Conservation (phyloP, 2,113 vertebrate genomes). For the Neogobius melanostomus region DNA sequence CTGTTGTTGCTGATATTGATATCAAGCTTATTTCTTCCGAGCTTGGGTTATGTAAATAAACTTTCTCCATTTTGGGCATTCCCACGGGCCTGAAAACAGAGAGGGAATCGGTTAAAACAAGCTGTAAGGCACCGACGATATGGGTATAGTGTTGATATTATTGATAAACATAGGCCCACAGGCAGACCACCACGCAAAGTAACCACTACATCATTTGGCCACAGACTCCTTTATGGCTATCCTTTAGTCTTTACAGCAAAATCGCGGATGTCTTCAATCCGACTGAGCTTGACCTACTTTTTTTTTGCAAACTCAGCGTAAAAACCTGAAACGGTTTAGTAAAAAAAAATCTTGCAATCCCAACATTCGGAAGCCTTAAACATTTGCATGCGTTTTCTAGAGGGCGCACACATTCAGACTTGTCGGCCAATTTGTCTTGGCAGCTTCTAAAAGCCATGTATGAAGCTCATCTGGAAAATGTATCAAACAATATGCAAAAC, state of each 20-base stretch:
- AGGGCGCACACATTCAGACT: too few relatives aligned
- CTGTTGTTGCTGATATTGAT: slow-evolving; percentile 99
- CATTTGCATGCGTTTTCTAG: too few relatives aligned
- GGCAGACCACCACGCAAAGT: background rate
- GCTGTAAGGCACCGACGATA: background rate
- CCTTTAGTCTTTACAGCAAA: too few relatives aligned
- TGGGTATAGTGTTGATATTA: background rate
- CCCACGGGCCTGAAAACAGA: slow-evolving; percentile 87
- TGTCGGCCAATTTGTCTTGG: background rate
- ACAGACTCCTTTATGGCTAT: background rate
- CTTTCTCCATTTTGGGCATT: slow-evolving; percentile 99
- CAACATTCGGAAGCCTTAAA: too few relatives aligned
- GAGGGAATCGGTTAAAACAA: slow-evolving; percentile 6
- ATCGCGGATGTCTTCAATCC: too few relatives aligned
- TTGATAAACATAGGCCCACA: background rate
- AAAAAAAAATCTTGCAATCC: too few relatives aligned
- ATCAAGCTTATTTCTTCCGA: slow-evolving; percentile 98
- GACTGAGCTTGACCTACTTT: too few relatives aligned
- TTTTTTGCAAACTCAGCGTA: too few relatives aligned
- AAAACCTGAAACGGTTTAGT: too few relatives aligned
- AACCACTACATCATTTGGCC: background rate
- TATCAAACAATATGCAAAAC: too few relatives aligned
- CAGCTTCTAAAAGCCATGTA: too few relatives aligned
- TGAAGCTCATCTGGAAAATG: too few relatives aligned
- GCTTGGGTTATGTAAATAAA: slow-evolving; percentile 99